A percentile compares a stretch with the other conserved stretches of the same genome.
Conservation (phyloP, 2,888 invertebrate genomes). For the Limnephilus lunatus region DNA sequence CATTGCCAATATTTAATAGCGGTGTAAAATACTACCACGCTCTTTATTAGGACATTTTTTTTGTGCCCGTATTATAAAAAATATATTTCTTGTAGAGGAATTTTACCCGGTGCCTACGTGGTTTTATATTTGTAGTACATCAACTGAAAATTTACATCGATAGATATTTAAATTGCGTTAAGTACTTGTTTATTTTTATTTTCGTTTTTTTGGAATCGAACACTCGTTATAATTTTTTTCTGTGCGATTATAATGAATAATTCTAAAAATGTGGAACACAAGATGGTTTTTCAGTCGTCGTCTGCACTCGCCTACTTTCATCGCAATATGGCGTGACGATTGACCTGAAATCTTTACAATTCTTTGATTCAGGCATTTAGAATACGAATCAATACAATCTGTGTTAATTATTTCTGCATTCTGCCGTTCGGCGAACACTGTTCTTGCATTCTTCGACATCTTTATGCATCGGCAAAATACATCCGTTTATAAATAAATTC, state of each 20-base stretch:
- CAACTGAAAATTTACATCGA: not conserved
- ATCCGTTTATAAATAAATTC: too few relatives aligned
- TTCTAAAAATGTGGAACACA: slow-evolving; percentile 37
- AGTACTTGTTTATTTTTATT: not conserved
- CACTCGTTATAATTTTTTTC: not conserved
- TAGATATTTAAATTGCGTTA: not conserved
- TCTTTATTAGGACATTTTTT: too few relatives aligned
- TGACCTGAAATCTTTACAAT: slow-evolving; percentile 52
- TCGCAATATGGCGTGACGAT: slow-evolving; percentile 52
- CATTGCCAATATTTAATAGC: too few relatives aligned
- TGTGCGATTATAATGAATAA: not conserved
- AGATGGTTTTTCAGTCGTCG: not conserved
- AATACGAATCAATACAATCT: slow-evolving; percentile 38
- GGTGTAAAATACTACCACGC: too few relatives aligned
- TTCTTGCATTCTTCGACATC: not conserved
- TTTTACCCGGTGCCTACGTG: not conserved
- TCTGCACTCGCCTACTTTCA: slow-evolving; percentile 52
- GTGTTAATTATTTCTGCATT: slow-evolving; percentile 16
- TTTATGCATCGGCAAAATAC: not conserved
- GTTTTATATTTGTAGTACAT: not conserved
- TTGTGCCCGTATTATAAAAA: too few relatives aligned
- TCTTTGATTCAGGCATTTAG: slow-evolving; percentile 28
- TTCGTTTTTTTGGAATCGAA: not conserved
- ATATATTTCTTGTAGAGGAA: too few relatives aligned
- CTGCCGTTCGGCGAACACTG: slow-evolving; percentile 6